phyloP scores from a whole-genome alignment of 2,113 vertebrate species.

The Baryphthengus martii region DNA sequence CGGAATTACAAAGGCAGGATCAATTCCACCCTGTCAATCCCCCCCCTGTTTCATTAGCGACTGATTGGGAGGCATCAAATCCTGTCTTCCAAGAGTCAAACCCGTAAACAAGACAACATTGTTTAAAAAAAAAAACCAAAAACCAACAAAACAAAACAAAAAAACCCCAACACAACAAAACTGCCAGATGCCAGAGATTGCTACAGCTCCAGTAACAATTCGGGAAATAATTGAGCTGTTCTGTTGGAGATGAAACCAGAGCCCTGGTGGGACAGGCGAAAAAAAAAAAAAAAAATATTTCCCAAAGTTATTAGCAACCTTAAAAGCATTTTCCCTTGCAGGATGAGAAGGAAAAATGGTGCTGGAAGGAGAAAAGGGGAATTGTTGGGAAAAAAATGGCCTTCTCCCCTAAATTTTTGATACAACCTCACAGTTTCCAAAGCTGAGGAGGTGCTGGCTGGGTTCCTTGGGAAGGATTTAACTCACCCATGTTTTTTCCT shows the following conservation, averaged over 20 bases:
- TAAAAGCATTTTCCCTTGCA: background rate
- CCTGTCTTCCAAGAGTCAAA: conserved; percentile 9
- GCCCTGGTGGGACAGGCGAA: background rate
- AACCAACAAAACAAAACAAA: background rate
- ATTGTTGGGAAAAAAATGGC: background rate
- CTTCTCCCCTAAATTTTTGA: fast-evolving
- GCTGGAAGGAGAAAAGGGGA: background rate
- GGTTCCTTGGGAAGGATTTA: background rate
- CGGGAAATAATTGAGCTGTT: conserved; percentile 42
- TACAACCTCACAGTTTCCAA: background rate
- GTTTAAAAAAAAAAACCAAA: background rate
- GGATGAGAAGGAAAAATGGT: background rate
- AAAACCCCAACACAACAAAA: background rate
- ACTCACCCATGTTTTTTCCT: background rate
- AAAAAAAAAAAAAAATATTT: background rate
- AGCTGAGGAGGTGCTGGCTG: background rate
- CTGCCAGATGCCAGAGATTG: conserved; percentile 24
- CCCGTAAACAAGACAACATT: conserved; percentile 7
- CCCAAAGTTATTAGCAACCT: background rate
- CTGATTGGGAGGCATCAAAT: conserved; percentile 22
- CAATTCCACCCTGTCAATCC: conserved; percentile 56
- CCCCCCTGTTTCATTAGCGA: background rate
- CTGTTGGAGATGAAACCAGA: background rate
- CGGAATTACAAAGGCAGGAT: conserved; percentile 39
- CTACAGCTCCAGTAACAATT: background rate